Base-by-base conservation (phyloP, 2,797 vertebrate species). In the Lagodon rhomboides region DNA sequence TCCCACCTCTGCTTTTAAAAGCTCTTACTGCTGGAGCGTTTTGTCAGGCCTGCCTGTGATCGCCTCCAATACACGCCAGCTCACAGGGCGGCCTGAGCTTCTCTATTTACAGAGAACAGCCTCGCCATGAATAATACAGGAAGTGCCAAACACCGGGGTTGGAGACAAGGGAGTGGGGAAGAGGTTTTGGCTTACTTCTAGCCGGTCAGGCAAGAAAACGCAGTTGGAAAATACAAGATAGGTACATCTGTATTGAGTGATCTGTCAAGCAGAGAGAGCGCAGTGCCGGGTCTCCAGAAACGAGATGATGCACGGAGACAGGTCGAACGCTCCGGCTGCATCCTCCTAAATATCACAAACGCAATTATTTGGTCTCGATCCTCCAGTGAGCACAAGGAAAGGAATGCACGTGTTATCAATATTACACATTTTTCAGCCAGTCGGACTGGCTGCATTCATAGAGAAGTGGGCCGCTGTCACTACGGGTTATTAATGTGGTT, bases 111-210 rank as follows among this genome's bases (percentile, higher is more conserved):
- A 85, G 70, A 85, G 59, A 80, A 73, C 78, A 78, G 79, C 63
- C 50, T 68, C 3, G 3, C 41, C 69, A 92, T 92, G 77, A 93
- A 91, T 91, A 90, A 92, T 91, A 86, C 75, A 91, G 59, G 66
- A 79, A 30, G 80, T 70, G 80, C 83, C 81, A 75, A 66, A 75
- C 60, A 60, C 71, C 23, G 23, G 23, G 58, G 73, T 71, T 63
- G 70, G 69, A 87, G 70, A 76, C 81, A 20, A 68, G 73, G 61
- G 68, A 79, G 51, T 0, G 0, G 41, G 65, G 70, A 70, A 80
- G 63, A 73, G 78, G 69, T 69, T 82, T 62, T n/a, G 75, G 67
- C 69, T 85, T 66, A 72, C 67, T 65, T 78, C 55, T 44, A 49
- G 56, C 49, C 0, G 3, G 66, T 80, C 78, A 73, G 66, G 66